Base-by-base conservation (phyloP, 2,797 vertebrate genomes). In the Peromyscus eremicus region DNA sequence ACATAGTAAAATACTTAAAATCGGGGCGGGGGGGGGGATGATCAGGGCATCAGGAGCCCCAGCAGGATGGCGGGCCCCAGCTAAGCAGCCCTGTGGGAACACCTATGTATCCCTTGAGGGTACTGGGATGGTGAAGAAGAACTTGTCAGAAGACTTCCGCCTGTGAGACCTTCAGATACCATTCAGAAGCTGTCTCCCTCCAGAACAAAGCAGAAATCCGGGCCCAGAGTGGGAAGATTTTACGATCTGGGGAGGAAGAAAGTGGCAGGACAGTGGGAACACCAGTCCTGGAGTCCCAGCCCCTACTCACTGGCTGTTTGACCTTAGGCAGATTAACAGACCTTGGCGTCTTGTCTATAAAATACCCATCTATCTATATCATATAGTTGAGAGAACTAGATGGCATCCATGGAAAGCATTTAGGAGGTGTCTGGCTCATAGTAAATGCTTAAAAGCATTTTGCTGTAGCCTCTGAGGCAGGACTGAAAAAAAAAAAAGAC, bases 381-480 rank as follows among this genome's bases (percentile, higher is more conserved):
- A 25, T 6, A 6, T 66, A 64, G 37, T n/a, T 79, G 64, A 68
- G n/a, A 93, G 87, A 82, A 46, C 49, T 43, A 68, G n/a, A 37
- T 25, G 37, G 79, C 13, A 43, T 27, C 8, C 43, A 34, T 1
- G 34, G 2, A 60, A 12, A 70, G 62, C 64, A 76, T 64, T 94
- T 71, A 87, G 82, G 57, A 60, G 34, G 4, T 71, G 2, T 68
- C 68, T 89, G 82, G 37, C 46, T 77, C 3, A 2, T 71, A 80
- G 43, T 32, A 77, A 89, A 86, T 89, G 57, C 14, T 73, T 14
- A 14, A 37, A 46, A 55, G 85, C 55, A 43, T 95, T 95, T 91
- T 70, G 49, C 82, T 62, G 14, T 21, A 81, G 43, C 60, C 73
- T 87, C n/a, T 32, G 17, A 89, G 55, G 32, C 6, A 19, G 12